These are phyloP conservation scores for Stegophylla sp. DNA, from an alignment of 2,888 invertebrate genomes.

Conservation along the genomic window DNA sequence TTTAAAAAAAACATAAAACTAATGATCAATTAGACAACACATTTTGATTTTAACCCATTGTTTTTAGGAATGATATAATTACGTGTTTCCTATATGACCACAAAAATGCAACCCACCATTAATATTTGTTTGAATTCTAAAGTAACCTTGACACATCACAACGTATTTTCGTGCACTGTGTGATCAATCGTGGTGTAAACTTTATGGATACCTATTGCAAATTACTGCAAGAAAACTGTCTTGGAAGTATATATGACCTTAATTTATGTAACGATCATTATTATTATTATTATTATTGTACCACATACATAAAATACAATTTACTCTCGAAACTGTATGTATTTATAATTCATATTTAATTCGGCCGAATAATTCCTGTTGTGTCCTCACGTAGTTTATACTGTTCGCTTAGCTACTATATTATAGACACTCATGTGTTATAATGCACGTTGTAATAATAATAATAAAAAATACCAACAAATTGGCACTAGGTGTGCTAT, in stretches of 20 bases:
- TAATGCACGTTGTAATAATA: constrained; percentile 7
- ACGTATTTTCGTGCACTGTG: not conserved
- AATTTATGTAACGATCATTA: constrained; percentile 2
- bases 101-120: constrained; percentile 4
- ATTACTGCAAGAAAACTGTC: not conserved
- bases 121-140: not conserved
- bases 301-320: not conserved
- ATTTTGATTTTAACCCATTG: not conserved
- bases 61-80: not conserved
- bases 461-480: constrained; percentile 13
- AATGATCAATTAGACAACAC: not conserved
- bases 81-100: constrained; percentile 6
- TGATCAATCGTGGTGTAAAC: not conserved
- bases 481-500: constrained; percentile 40
- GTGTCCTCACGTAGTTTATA: not conserved
- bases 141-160: constrained; percentile 22
- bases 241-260: constrained; percentile 21
- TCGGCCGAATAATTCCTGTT: not conserved
- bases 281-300: too few relatives aligned
- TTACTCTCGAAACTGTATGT: not conserved
- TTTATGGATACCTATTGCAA: not conserved
- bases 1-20: not conserved
- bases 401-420: not conserved
- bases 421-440: not conserved
- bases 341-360: constrained; percentile 16